Evolutionary conservation across 2,113 vertebrate species (phyloP), one percentile per base, ranked within the genome.

Genomic region (Otis tarda): DNA sequence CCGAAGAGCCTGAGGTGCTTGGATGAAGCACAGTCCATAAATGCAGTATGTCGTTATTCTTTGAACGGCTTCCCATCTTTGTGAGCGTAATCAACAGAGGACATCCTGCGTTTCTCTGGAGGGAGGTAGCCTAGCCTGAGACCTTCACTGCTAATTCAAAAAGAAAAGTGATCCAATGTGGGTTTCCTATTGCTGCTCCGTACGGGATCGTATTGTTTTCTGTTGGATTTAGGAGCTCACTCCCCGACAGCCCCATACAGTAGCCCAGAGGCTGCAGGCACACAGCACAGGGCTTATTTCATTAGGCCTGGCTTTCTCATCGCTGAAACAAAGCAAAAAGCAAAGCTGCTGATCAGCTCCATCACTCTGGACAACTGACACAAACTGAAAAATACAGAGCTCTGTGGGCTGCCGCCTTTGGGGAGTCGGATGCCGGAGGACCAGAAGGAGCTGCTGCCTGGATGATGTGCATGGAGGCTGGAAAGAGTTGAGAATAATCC

Each of bases 81-180:
- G 88, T 83, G 20, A 60, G 27, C 17, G 4, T 24, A 9, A 49
- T 50, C 67, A 75, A 18, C 65, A 79, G 82, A 85, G 88, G 61
- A 92, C 94, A 80, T 68, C 85, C 85, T 93, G 92, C 63, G 17
- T 83, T 85, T 80, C 79, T 82, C 79, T 76, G 85, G 8, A 50
- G 77, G 22, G 77, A 80, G 74, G 39, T 30, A 69, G 83, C 86
- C 79, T 27, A 43, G 75, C 61, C 80, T 73, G 7, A 89, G 77
- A 13, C 55, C 14, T 22, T 52, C 14, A 2, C 1, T 57, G 21
- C 39, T 23, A 31, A 0, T 49, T 82, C 1, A 28, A 33, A 55
- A 75, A 27, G 3, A 18, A 27, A 37, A 83, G 10, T 28, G 47
- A 24, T 78, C 8, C 27, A 39, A 4, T 2, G 8, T 30, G 41